These are phyloP conservation scores for Bettongia penicillata DNA, from an alignment of 2,113 vertebrate genomes.

Conservation along the genomic window DNA sequence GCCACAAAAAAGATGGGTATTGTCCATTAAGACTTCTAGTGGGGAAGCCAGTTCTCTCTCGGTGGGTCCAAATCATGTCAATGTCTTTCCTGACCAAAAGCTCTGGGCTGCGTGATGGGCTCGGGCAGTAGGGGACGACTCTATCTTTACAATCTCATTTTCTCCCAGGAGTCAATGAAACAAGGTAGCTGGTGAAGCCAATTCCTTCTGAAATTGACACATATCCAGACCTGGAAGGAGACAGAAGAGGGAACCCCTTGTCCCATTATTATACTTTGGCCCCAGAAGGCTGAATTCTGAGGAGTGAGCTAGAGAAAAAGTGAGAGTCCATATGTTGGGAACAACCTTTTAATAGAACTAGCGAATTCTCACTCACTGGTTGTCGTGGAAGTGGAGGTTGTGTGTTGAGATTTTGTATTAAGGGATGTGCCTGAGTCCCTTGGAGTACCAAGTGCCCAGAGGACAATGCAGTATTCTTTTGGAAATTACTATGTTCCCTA, in stretches of 20 bases:
- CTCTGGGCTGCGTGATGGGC: neutral
- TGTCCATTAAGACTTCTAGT: neutral
- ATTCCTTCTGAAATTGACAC: neutral
- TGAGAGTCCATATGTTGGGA: neutral
- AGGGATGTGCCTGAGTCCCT: neutral
- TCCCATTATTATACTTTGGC: neutral
- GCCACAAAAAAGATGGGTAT: neutral
- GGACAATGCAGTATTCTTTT: neutral
- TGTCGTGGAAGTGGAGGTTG: neutral
- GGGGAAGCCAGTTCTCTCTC: neutral
- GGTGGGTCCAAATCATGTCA: neutral
- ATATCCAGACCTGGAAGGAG: neutral
- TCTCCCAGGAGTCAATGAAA: neutral
- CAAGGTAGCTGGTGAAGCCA: neutral
- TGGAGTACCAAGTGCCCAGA: neutral
- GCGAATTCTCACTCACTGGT: neutral
- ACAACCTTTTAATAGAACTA: neutral
- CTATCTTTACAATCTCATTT: neutral
- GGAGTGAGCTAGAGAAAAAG: neutral
- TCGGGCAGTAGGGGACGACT: neutral
- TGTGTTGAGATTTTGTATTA: neutral
- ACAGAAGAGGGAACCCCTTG: neutral
- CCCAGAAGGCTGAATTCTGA: neutral
- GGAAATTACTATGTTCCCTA: neutral
- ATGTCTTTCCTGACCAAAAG: neutral